These are phyloP conservation scores for Bujurquina vittata DNA, from an alignment of 2,113 vertebrate genomes.

Conservation along the genomic window DNA sequence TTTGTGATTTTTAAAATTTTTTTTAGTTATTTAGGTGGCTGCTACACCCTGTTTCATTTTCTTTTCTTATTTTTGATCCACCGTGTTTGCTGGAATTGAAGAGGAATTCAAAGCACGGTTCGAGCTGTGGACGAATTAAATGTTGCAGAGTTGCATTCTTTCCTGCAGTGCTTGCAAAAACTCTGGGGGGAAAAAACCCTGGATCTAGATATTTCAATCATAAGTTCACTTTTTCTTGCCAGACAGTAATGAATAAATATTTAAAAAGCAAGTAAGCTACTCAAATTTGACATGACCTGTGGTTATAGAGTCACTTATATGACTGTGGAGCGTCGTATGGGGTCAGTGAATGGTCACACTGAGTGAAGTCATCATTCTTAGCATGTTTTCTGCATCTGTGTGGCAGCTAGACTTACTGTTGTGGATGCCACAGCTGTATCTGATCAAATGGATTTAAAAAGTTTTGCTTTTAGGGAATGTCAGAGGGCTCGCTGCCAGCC, in stretches of 20 bases:
- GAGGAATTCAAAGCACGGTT: background rate
- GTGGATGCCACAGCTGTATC: constrained; percentile 60
- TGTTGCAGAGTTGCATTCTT: background rate
- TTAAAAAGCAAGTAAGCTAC: background rate
- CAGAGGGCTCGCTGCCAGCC: constrained; percentile 48
- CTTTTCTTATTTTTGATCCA: background rate
- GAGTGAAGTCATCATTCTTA: constrained; percentile 2
- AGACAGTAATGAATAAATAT: background rate
- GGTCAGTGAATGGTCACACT: background rate
- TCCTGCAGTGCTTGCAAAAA: background rate
- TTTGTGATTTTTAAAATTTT: background rate
- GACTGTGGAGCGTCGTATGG: background rate
- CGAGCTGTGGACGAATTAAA: background rate
- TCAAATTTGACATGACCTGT: background rate
- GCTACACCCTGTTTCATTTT: background rate
- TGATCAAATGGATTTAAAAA: constrained; percentile 53
- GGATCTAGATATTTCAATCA: background rate
- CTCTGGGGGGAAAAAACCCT: background rate
- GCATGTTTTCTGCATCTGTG: constrained; percentile 9
- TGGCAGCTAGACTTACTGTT: constrained; percentile 17
- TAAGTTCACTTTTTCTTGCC: accelerated
- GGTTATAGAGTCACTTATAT: background rate
- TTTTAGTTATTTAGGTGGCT: too few species aligned
- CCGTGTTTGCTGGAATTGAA: background rate
- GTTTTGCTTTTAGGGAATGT: constrained; percentile 47